Base-by-base conservation (phyloP, 2,888 invertebrate species). In the Lasioglossum leucozonium region DNA sequence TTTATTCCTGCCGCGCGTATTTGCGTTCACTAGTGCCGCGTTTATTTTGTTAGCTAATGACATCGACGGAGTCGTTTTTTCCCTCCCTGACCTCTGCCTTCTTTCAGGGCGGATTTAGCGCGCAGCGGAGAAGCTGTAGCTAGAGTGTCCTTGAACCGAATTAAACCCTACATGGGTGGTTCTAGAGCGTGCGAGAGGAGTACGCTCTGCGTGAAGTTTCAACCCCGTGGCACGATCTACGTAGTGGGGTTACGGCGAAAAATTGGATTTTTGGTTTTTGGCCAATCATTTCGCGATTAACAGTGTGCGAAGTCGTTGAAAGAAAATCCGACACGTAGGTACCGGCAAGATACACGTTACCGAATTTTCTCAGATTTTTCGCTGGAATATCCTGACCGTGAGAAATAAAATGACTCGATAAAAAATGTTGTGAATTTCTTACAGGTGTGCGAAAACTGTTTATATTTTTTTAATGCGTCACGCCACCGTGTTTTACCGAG, bases 11-110 rank as follows among this genome's bases (percentile, higher is more conserved):
- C n/a, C 40, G n/a, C n/a, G n/a, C n/a, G 26, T 42, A 72, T 65
- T 72, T 37, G 72, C 44, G 62, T 37, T 22, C 42, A 18, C 44
- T 37, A 51, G n/a, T 71, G n/a, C n/a, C 42, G 26, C 55, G 77
- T 72, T 18, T 34, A 42, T 55, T 44, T 72, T 58, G 42, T 44
- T 72, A 55, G 30, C 75, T 44, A 58, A 42, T 40, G n/a, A 40
- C 67, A 26, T 58, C 58, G 58, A 13, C 58, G 58, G 58, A n/a
- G 58, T 26, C 26, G 26, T 58, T 26, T 26, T 26, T 30, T 58
- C 26, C 16, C 26, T 26, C 4, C 26, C 58, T 58, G 58, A 58
- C 58, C 58, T 58, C 26, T 16, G 58, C 5, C 26, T 26, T 26
- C 58, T 58, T 30, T 26, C 13, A 13, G 26, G 5, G 26, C 26